Percentiles rank a stretch among this genome's conserved stretches.
These are phyloP conservation scores for Okamejei kenojei DNA, from an alignment of 2,797 vertebrate genomes.

Conservation along the genomic window DNA sequence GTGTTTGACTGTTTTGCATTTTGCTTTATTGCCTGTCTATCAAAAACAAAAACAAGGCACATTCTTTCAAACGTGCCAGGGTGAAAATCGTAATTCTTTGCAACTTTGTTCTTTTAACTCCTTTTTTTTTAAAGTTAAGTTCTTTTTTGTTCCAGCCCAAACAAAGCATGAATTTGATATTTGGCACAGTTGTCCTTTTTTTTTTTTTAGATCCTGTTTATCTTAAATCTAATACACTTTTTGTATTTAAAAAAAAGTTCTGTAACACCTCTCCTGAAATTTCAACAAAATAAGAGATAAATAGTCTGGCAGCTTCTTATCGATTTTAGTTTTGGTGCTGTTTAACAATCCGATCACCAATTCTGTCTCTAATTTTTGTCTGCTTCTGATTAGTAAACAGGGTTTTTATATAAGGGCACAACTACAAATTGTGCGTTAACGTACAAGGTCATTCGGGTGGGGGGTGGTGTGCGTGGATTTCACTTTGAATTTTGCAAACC, in stretches of 20 bases:
- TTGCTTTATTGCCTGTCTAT: slow-evolving; percentile 27
- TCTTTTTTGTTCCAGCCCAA: neutral
- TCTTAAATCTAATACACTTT: neutral
- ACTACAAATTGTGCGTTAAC: neutral
- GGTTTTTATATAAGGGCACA: neutral
- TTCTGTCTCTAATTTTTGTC: neutral
- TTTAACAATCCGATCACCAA: neutral
- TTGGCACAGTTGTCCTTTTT: neutral
- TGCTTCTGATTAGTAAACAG: neutral
- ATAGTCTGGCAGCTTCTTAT: neutral
- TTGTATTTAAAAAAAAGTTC: neutral
- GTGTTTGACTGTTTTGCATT: neutral
- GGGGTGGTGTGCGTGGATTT: neutral
- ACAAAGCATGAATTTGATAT: neutral
- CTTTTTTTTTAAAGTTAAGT: neutral
- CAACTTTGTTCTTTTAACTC: neutral
- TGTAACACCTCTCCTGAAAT: neutral
- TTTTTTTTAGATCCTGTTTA: neutral
- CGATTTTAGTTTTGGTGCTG: neutral
- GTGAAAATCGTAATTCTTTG: neutral
- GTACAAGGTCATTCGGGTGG: neutral
- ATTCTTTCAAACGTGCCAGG: slow-evolving; percentile 14
- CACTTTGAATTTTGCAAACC: neutral
- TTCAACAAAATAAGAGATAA: neutral
- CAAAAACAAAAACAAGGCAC: neutral